phyloP scores from a whole-genome alignment of 1,140 invertebrate genomes.

The Drosophila leontia region DNA sequence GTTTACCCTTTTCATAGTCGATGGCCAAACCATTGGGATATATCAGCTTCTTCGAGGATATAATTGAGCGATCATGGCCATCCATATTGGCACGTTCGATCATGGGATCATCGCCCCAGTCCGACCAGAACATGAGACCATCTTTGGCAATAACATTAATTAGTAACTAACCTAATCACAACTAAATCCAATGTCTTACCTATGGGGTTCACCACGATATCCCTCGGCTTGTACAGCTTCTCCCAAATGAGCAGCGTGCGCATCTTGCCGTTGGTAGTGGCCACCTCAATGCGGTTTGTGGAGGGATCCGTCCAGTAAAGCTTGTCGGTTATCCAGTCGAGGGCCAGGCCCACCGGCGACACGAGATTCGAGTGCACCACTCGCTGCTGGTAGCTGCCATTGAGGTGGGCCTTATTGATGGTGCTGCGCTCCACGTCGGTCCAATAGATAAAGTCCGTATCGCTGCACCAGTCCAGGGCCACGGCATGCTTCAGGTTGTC shows the following conservation, averaged over 20 bases:
- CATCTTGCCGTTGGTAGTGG: constrained; percentile 91
- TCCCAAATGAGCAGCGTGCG: constrained; percentile 92
- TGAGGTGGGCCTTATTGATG: constrained; percentile 91
- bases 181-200: constrained; percentile 72
- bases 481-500: constrained; percentile 93
- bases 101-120: constrained; percentile 92
- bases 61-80: constrained; percentile 88
- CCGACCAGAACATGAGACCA: constrained; percentile 94
- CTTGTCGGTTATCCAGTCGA: constrained; percentile 94
- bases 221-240: constrained; percentile 92
- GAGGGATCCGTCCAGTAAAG: constrained; percentile 95
- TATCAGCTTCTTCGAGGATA: constrained; percentile 90
- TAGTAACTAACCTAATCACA: neutral
- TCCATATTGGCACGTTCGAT: constrained; percentile 96
- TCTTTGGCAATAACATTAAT: constrained; percentile 79
- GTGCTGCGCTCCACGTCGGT: constrained; percentile 93
- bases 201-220: constrained; percentile 93
- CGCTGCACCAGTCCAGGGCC: constrained; percentile 93
- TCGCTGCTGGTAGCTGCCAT: constrained; percentile 90
- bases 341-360: constrained; percentile 91
- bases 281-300: constrained; percentile 92
- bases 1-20: constrained; percentile 89
- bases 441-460: constrained; percentile 93
- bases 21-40: constrained; percentile 94
- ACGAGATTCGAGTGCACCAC: constrained; percentile 87